Conservation (phyloP, 2,113 vertebrate genomes). For the Loxodonta africana region DNA sequence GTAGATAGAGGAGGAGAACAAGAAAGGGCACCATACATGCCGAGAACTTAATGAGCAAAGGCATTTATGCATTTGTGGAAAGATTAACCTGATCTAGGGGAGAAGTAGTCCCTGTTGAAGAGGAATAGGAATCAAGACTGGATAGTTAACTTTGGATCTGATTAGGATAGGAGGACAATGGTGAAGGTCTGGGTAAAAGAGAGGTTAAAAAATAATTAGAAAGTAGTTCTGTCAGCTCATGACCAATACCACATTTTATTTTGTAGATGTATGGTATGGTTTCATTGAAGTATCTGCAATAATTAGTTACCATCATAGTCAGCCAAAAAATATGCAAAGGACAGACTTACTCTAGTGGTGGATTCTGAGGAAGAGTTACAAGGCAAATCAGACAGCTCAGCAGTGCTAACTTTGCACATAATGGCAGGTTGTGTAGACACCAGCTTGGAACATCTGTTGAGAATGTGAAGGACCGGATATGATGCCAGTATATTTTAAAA, state of each 20-base stretch:
- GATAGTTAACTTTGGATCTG: background rate
- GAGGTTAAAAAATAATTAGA: background rate
- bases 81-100: background rate
- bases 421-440: background rate
- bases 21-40: background rate
- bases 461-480: constrained; percentile 8
- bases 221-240: background rate
- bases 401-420: background rate
- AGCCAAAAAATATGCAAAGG: background rate
- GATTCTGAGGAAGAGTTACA: background rate
- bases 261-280: background rate
- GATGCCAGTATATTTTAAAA: constrained; percentile 35
- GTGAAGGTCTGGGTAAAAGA: background rate
- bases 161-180: no score
- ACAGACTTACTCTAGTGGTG: background rate
- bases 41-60: background rate
- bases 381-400: background rate
- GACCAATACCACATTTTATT: background rate
- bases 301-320: background rate
- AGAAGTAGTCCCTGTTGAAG: background rate
- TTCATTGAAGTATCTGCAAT: background rate
- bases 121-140: background rate
- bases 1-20: background rate
- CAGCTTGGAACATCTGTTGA: background rate
- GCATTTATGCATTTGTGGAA: background rate